Base-by-base conservation (phyloP, 2,797 vertebrate genomes). In the Aldrovandia affinis region DNA sequence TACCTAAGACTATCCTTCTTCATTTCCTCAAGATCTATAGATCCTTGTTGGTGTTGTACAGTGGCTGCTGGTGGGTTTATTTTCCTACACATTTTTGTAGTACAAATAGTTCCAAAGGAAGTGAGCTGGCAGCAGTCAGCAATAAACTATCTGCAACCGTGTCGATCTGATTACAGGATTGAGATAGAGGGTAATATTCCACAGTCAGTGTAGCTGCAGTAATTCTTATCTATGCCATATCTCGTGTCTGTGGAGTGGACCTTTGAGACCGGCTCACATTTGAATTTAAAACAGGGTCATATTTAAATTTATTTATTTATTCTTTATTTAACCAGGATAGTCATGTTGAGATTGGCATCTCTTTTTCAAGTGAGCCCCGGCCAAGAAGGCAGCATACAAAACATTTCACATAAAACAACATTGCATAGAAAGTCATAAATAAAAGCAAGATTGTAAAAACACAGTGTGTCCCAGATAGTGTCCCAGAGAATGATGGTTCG, bases 211-310 rank as follows among this genome's bases (percentile, higher is more conserved):
- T 12, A 3, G 42, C 10, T 36, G 33, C 42, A 77, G 44, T 77
- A 77, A 77, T 77, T 77, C 73, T 77, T 47, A 77, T 47, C 73
- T 44, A 1, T 77, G 73, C 22, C 22, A 75, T 75, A 75, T 75
- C 39, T 42, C 15, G 14, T 39, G 36, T 70, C 70, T 70, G 30
- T 44, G 39, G 22, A n/a, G 14, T 39, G 42, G 22, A 77, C 42
- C 39, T 77, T 77, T 77, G 42, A 77, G 22, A 77, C 15, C 20
- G 68, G 14, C 33, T 5, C 73, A n/a, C 42, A n/a, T 77, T n/a
- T 39, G 6, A 77, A 77, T 47, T 9, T 33, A 68, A 68, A 68
- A 36, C 20, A 70, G 15, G 28, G 61, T 30, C 28, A n/a, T n/a
- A 65, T 10, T 50, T 36, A 73, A 39, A 70, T 30, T 36, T n/a